Conservation (phyloP, 2,797 vertebrate species). For the Salmo trutta region DNA sequence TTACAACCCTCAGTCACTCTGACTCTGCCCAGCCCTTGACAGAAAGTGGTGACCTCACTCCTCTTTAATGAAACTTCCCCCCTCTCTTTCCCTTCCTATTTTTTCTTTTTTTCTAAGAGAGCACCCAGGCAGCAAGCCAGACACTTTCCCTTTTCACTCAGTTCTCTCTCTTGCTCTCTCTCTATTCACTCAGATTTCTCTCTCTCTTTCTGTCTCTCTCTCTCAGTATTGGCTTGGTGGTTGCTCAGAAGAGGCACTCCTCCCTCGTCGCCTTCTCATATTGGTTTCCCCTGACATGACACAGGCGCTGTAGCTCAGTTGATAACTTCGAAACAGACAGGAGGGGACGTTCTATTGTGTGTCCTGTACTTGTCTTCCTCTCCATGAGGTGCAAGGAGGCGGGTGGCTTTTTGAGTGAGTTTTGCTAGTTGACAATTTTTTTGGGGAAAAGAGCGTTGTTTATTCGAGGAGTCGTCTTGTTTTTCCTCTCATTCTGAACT, state of each 20-base stretch:
- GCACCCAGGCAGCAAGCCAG: conserved; percentile 64
- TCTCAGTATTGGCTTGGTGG: conserved; percentile 62
- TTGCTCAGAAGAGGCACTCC: conserved; percentile 57
- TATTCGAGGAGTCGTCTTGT: not conserved
- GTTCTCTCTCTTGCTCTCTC: conserved; percentile 52
- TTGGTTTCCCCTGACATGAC: conserved; percentile 3
- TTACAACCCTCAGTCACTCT: conserved; percentile 29
- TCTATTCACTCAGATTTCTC: not conserved
- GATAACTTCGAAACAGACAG: not conserved
- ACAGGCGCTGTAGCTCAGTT: not conserved
- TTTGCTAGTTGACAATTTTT: not conserved
- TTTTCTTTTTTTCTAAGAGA: conserved; percentile 17
- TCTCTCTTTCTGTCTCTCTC: conserved; percentile 58
- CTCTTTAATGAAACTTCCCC: conserved; percentile 43
- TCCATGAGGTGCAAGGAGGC: not conserved
- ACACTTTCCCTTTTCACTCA: conserved; percentile 32
- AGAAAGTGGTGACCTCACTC: conserved; percentile 57
- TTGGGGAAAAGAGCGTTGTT: no score
- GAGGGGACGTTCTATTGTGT: not conserved
- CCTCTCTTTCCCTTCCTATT: conserved; percentile 17
- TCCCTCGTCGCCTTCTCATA: not conserved
- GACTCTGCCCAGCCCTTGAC: conserved; percentile 42
- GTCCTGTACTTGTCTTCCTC: not conserved
- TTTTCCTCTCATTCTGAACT: not conserved
- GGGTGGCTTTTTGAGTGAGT: not conserved